Conservation (phyloP, 2,797 vertebrate species). For the Holocentrus rufus region DNA sequence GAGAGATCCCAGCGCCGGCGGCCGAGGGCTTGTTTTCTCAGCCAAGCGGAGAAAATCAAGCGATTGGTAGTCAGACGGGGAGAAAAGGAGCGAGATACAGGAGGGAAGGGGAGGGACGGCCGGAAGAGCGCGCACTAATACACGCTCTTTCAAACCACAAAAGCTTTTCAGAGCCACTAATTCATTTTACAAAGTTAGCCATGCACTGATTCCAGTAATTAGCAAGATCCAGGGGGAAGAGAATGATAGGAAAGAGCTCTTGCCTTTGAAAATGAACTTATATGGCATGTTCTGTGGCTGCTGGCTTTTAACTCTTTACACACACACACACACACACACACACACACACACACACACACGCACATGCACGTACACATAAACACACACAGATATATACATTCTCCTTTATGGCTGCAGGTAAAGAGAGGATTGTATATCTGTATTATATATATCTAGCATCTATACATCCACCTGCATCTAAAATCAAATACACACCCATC, state of each 20-base stretch:
- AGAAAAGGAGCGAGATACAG: constrained; percentile 33
- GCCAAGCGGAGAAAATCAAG: background rate
- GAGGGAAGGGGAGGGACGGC: constrained; percentile 34
- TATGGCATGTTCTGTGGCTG: constrained; percentile 17
- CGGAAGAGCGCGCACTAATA: constrained; percentile 66
- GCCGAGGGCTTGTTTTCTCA: constrained; percentile 30
- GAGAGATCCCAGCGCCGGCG: constrained; percentile 16
- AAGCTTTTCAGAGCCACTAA: constrained; percentile 77
- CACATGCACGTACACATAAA: constrained; percentile 1
- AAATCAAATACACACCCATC: too few relatives aligned
- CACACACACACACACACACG: background rate
- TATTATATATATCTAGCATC: background rate
- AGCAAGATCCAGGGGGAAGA: constrained; percentile 48
- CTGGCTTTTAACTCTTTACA: constrained; percentile 20
- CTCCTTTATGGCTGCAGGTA: too few relatives aligned
- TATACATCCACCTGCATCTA: too few relatives aligned
- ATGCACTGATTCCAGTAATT: constrained; percentile 69
- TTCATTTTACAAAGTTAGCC: constrained; percentile 73
- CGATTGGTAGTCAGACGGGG: constrained; percentile 23
- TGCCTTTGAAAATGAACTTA: constrained; percentile 42
- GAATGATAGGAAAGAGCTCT: constrained; percentile 41
- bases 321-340: background rate
- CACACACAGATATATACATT: too few relatives aligned
- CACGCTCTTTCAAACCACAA: constrained; percentile 74
- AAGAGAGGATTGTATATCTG: too few relatives aligned